Conservation (phyloP, 2,888 invertebrate genomes). For the Scaptomyza caliginosa region DNA sequence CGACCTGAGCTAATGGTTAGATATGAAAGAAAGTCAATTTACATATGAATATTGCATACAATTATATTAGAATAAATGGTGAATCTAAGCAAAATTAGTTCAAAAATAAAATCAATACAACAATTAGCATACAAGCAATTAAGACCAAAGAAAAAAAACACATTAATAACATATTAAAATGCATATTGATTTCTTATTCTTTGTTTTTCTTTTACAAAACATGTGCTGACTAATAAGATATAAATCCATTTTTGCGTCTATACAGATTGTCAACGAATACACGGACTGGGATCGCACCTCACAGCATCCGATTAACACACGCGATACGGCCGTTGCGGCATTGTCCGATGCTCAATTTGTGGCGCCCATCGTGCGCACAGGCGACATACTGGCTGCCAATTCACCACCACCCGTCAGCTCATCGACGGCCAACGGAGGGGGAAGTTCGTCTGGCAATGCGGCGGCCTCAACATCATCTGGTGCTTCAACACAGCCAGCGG, state of each 20-base stretch:
- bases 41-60: not conserved
- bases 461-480: conserved; percentile 76
- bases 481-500: conserved; percentile 82
- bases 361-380: conserved; percentile 94
- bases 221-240: too few relatives aligned
- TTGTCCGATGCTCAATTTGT: conserved; percentile 97
- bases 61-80: not conserved
- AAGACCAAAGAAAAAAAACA: too few relatives aligned
- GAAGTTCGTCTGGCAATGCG: conserved; percentile 66
- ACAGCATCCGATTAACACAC: conserved; percentile 93
- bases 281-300: conserved; percentile 98
- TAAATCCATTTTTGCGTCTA: not conserved
- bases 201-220: too few relatives aligned
- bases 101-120: too few relatives aligned
- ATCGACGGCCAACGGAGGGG: conserved; percentile 27
- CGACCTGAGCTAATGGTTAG: not conserved
- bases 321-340: conserved; percentile 95
- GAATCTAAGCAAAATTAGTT: not conserved
- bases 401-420: conserved; percentile 83
- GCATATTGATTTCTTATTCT: too few relatives aligned
- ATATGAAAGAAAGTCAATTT: not conserved
- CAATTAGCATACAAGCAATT: too few relatives aligned
- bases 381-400: conserved; percentile 90
- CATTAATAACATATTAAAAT: too few relatives aligned
- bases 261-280: conserved; percentile 93